Conservation (phyloP, 2,797 vertebrate species). For the Thamnophis elegans region DNA sequence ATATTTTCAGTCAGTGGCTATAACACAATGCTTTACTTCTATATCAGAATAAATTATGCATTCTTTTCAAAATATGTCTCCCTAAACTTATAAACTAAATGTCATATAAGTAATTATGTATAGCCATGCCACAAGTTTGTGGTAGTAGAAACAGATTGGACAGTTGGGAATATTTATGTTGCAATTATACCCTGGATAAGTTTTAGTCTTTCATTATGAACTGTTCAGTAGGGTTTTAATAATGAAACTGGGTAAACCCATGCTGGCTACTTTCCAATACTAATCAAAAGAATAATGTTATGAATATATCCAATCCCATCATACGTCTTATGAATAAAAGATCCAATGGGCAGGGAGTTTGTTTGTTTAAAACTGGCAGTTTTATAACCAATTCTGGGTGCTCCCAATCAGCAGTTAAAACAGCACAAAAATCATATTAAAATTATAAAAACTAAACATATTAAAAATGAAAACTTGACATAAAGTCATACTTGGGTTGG, state of each 20-base stretch:
- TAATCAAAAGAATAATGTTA: neutral
- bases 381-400: constrained; percentile 30
- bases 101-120: neutral
- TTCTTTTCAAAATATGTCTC: neutral
- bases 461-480: neutral
- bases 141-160: neutral
- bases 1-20: neutral
- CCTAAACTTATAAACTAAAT: neutral
- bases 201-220: neutral
- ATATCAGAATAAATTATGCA: neutral
- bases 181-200: neutral
- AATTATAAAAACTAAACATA: too few relatives aligned
- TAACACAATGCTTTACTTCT: neutral
- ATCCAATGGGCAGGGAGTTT: neutral
- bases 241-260: neutral
- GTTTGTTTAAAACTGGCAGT: neutral
- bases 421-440: too few relatives aligned
- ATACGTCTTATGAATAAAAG: neutral
- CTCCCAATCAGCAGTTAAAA: neutral
- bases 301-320: neutral
- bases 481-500: too few relatives aligned
- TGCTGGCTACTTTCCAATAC: neutral
- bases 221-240: neutral
- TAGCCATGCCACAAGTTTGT: neutral
- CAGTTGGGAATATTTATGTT: neutral